These are phyloP conservation scores for Panthera uncia DNA, from an alignment of 2,113 vertebrate species.

Conservation along the genomic window DNA sequence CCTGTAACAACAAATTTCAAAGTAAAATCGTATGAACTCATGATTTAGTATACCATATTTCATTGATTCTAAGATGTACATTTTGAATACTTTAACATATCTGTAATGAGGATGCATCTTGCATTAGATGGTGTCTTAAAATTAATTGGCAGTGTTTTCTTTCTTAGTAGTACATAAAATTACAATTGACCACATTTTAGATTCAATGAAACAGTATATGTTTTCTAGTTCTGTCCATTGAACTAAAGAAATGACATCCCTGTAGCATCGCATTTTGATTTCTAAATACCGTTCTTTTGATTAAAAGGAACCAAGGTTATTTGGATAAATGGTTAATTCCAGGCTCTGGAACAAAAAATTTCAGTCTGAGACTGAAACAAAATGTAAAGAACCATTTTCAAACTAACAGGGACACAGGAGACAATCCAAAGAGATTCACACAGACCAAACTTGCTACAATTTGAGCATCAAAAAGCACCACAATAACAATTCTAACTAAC, in stretches of 20 bases:
- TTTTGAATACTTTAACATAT: background rate
- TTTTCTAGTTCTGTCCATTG: background rate
- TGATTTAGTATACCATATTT: background rate
- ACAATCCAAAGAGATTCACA: background rate
- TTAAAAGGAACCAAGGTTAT: background rate
- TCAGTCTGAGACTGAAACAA: background rate
- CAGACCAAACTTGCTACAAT: background rate
- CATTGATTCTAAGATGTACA: background rate
- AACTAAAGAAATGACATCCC: background rate
- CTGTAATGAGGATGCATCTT: background rate
- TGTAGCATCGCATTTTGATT: background rate
- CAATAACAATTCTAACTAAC: background rate
- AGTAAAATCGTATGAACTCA: slow-evolving; percentile 48
- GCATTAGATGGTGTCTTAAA: background rate
- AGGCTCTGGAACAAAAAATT: background rate
- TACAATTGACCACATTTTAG: background rate
- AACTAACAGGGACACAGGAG: background rate
- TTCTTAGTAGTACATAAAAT: slow-evolving; percentile 16
- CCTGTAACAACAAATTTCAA: background rate
- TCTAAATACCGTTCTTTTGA: background rate
- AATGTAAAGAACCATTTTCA: slow-evolving; percentile 4
- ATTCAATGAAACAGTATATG: background rate
- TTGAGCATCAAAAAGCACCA: background rate
- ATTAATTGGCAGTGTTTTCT: background rate
- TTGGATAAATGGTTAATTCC: background rate